Evolutionary conservation across 2,113 vertebrate genomes (phyloP).

Genomic region (Gymnorhina tibicen): DNA sequence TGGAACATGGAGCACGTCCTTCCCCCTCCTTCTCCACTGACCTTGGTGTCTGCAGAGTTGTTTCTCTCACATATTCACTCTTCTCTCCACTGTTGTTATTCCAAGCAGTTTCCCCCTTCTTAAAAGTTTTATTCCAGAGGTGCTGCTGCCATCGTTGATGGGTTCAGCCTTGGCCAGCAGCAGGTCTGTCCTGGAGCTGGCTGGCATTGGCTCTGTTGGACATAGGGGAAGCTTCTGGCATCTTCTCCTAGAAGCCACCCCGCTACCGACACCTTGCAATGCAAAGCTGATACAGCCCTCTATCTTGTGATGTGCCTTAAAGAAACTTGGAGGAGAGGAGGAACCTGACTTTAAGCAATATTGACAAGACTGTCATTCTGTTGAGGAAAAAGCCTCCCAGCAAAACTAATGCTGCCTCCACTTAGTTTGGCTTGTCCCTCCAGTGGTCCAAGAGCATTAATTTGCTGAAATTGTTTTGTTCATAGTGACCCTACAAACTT

Average conservation of each 20-base stretch:
- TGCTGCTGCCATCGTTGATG: neutral
- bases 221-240: neutral
- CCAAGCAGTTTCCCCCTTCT: neutral
- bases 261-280: neutral
- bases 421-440: neutral
- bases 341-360: neutral
- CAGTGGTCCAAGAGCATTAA: neutral
- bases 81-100: neutral
- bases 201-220: neutral
- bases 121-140: neutral
- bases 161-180: neutral
- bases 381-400: neutral
- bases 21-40: neutral
- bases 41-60: neutral
- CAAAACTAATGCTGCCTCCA: neutral
- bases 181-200: neutral
- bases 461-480: neutral
- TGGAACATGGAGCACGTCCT: neutral
- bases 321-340: neutral
- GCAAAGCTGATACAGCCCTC: neutral
- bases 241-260: neutral
- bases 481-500: neutral
- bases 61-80: neutral
- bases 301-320: neutral
- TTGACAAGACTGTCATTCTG: neutral